These are phyloP conservation scores for Trachymyrmex septentrionalis DNA, from an alignment of 1,140 invertebrate genomes.

Conservation along the genomic window DNA sequence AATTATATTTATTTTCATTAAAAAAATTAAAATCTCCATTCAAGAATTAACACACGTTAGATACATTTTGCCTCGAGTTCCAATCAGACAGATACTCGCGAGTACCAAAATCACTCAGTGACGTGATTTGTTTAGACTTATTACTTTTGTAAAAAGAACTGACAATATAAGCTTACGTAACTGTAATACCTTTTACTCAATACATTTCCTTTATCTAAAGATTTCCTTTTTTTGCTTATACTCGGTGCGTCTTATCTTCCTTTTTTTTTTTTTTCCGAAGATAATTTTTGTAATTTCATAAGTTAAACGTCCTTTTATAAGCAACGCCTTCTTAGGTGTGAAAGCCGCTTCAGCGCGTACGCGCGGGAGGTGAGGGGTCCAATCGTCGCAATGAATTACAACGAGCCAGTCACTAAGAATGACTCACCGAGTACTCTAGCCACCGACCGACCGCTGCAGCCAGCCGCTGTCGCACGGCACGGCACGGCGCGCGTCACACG, in stretches of 20 bases:
- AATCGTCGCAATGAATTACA: conserved; percentile 80
- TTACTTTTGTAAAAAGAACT: not conserved
- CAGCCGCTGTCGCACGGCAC: conserved; percentile 26
- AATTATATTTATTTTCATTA: not conserved
- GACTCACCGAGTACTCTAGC: conserved; percentile 68
- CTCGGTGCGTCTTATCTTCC: not conserved
- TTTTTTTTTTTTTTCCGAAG: not conserved
- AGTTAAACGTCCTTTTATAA: not conserved
- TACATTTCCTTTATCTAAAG: not conserved
- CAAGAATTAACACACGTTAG: too few relatives aligned
- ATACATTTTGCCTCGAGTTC: not conserved
- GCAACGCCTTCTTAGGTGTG: conserved; percentile 50
- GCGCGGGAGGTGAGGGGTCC: conserved; percentile 44
- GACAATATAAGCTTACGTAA: not conserved
- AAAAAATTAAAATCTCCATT: too few relatives aligned
- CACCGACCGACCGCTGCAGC: conserved; percentile 36
- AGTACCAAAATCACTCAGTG: not conserved
- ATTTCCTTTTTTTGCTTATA: not conserved
- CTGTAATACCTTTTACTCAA: not conserved
- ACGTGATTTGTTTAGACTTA: not conserved
- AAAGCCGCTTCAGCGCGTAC: conserved; percentile 63
- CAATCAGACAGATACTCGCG: not conserved
- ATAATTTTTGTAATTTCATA: not conserved
- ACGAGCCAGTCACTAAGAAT: conserved; percentile 76
- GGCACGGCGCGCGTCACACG: conserved; percentile 47